A percentile compares a stretch with the other conserved stretches of the same genome.
Conservation (phyloP, 2,113 vertebrate genomes). For the Electrona antarctica region DNA sequence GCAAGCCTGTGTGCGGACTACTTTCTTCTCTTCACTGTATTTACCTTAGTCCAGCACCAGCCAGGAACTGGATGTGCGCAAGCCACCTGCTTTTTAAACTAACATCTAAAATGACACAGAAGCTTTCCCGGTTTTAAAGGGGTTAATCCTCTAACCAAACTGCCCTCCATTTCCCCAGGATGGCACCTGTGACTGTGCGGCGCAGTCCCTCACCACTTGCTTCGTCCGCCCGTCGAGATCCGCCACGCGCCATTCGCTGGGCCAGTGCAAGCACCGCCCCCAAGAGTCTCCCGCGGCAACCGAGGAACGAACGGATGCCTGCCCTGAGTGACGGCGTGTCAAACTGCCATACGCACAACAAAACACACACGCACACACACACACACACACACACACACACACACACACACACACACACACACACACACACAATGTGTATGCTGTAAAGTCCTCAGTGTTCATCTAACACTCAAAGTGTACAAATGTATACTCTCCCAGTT, state of each 20-base stretch:
- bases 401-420: slow-evolving; percentile 16
- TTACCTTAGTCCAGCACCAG: no score
- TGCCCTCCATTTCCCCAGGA: slow-evolving; percentile 81
- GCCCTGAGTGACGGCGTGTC: slow-evolving; percentile 73
- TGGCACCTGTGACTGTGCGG: slow-evolving; percentile 88
- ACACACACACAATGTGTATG: slow-evolving; percentile 18
- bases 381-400: slow-evolving; percentile 17
- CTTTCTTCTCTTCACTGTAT: no score
- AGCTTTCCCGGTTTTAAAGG: no score
- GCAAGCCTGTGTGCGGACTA: no score
- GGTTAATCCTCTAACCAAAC: neutral
- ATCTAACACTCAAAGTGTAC: no score
- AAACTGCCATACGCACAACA: slow-evolving; percentile 3
- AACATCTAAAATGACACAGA: no score
- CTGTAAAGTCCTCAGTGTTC: neutral
- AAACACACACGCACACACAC: slow-evolving; percentile 14
- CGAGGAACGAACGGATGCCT: slow-evolving; percentile 80
- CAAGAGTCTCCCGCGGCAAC: slow-evolving; percentile 72
- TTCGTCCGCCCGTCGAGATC: slow-evolving; percentile 85
- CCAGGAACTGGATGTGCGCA: no score
- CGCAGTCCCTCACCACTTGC: slow-evolving; percentile 87
- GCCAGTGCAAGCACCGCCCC: slow-evolving; percentile 90
- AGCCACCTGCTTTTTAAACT: no score
- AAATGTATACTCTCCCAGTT: no score
- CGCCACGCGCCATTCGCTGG: slow-evolving; percentile 82